A percentile compares a stretch with the other conserved stretches of the same genome.
phyloP scores from a whole-genome alignment of 1,140 invertebrate genomes.

The Diorhabda sublineata region DNA sequence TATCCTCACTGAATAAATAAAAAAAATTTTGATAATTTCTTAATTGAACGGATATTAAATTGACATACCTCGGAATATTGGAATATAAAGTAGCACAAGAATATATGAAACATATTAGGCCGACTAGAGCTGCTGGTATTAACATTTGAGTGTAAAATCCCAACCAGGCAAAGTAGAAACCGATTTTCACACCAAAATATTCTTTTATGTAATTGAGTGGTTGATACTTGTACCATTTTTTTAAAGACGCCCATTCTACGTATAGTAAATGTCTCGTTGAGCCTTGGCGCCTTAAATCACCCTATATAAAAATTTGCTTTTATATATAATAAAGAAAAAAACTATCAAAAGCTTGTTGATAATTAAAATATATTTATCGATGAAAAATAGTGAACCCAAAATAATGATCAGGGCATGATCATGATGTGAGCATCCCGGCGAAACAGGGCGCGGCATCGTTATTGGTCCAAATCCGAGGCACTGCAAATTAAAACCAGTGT shows the following conservation, averaged over 20 bases:
- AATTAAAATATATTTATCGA: no score
- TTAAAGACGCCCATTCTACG: slow-evolving; percentile 80
- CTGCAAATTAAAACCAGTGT: no score
- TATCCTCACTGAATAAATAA: slow-evolving; percentile 64
- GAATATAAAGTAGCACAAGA: slow-evolving; percentile 68
- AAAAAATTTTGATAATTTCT: not conserved
- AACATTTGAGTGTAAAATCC: slow-evolving; percentile 95
- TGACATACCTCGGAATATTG: slow-evolving; percentile 67
- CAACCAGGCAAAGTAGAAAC: slow-evolving; percentile 94
- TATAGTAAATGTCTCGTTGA: slow-evolving; percentile 75
- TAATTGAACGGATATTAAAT: not conserved
- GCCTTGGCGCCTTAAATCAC: slow-evolving; percentile 62
- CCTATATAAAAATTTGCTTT: slow-evolving; percentile 51
- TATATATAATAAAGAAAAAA: no score
- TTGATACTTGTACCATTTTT: slow-evolving; percentile 79
- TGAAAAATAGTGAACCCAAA: no score
- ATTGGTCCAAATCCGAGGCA: no score
- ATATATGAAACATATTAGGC: slow-evolving; percentile 77
- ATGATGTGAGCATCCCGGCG: no score
- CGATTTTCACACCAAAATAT: slow-evolving; percentile 92
- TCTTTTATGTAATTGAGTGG: slow-evolving; percentile 83
- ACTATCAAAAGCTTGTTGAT: no score
- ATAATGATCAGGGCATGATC: no score
- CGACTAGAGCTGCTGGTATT: slow-evolving; percentile 79
- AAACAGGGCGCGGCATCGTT: no score